Conservation (phyloP, 2,888 invertebrate genomes). For the Reticulitermes lucifugus region DNA sequence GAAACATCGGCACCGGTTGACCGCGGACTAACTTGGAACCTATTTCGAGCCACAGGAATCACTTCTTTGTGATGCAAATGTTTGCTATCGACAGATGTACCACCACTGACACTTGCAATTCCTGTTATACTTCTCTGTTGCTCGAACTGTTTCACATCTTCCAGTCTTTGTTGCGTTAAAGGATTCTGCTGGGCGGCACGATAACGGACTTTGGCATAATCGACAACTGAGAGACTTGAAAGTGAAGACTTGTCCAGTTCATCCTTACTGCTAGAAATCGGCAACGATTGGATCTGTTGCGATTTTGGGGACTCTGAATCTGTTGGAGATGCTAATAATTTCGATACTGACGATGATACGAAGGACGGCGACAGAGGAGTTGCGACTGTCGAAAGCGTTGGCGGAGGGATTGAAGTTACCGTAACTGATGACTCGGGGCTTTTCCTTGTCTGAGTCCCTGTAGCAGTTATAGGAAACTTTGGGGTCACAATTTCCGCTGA, state of each 20-base stretch:
- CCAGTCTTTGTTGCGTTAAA: conserved; percentile 63
- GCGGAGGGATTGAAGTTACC: neutral
- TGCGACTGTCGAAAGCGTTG: neutral
- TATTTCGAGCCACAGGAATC: conserved; percentile 55
- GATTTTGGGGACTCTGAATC: neutral
- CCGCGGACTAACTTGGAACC: conserved; percentile 55
- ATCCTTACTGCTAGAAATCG: conserved; percentile 46
- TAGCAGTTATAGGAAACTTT: conserved; percentile 1
- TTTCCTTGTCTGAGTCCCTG: neutral
- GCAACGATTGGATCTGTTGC: conserved; percentile 2
- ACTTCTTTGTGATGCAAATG: conserved; percentile 36
- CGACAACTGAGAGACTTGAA: conserved; percentile 68
- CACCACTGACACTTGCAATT: conserved; percentile 33
- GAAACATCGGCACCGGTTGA: conserved; percentile 37
- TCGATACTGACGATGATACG: neutral
- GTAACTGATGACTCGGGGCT: neutral
- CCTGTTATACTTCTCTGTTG: conserved; percentile 42
- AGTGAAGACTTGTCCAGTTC: conserved; percentile 59
- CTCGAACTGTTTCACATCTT: conserved; percentile 61
- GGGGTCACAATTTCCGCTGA: neutral
- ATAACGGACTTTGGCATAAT: conserved; percentile 75
- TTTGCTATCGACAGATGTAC: conserved; percentile 46
- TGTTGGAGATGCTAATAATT: neutral
- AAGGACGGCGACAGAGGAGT: neutral
- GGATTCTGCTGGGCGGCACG: conserved; percentile 68